Percentiles rank a stretch among this genome's conserved stretches.
phyloP scores from a whole-genome alignment of 37 sponge, comb jelly and placozoan genomes.

The Cladorhizidae sp. region DNA sequence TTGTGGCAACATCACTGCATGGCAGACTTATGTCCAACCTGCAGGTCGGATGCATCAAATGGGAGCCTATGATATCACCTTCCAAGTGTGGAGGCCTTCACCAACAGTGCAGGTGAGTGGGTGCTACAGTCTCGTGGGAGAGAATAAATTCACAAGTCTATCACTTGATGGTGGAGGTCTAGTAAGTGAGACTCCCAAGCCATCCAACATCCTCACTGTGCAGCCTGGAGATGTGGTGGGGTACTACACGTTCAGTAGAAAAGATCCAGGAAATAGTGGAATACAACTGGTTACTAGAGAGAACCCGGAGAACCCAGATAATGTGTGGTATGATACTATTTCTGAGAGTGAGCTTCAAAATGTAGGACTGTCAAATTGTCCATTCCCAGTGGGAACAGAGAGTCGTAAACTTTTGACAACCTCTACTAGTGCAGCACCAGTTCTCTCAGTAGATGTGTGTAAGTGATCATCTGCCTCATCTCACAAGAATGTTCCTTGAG shows the following conservation, averaged over 20 bases:
- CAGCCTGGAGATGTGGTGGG: constrained; percentile 50
- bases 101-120: constrained; percentile 7
- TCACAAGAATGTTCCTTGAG: too few relatives aligned
- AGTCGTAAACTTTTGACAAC: not conserved
- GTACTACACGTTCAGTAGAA: not conserved
- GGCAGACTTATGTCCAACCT: constrained; percentile 4
- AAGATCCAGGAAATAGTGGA: not conserved
- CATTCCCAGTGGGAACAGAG: constrained; percentile 14
- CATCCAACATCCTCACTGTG: constrained; percentile 10
- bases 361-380: not conserved
- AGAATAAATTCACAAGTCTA: not conserved
- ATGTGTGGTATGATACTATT: not conserved
- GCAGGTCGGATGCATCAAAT: not conserved
- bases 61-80: constrained; percentile 11
- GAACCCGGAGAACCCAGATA: not conserved
- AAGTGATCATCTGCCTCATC: not conserved
- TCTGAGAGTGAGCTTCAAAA: not conserved
- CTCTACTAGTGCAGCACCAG: constrained; percentile 9
- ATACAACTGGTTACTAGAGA: not conserved
- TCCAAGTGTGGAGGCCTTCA: constrained; percentile 51
- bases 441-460: not conserved
- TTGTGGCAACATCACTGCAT: constrained; percentile 7
- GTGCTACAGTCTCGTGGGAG: constrained; percentile 29
- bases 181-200: not conserved
- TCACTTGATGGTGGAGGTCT: not conserved